Evolutionary conservation across 2,113 vertebrate species (phyloP).

Genomic region (Mastomys coucha): DNA sequence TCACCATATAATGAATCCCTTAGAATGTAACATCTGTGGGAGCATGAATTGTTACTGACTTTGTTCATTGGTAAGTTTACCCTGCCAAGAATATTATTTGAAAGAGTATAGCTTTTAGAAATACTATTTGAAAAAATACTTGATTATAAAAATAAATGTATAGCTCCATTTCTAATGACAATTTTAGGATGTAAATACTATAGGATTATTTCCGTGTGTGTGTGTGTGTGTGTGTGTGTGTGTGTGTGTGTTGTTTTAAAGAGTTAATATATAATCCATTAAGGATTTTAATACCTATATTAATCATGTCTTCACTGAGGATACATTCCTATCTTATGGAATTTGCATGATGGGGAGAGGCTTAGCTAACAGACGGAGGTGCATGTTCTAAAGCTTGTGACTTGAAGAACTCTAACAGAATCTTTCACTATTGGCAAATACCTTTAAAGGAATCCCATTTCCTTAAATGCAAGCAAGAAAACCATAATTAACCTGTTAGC

Average conservation of each 20-base stretch:
- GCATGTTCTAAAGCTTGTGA: neutral
- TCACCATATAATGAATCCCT: neutral
- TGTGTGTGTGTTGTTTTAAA: neutral
- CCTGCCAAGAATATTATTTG: neutral
- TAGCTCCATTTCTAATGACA: conserved; percentile 10
- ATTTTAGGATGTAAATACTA: neutral
- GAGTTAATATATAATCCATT: neutral
- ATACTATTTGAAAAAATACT: conserved; percentile 39
- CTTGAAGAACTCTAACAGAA: neutral
- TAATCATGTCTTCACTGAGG: neutral
- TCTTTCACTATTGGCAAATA: neutral
- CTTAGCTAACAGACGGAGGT: neutral
- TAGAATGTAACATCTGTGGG: neutral
- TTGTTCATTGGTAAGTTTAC: neutral
- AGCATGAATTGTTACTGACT: neutral
- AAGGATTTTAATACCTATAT: neutral
- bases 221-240: neutral
- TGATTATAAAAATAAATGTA: neutral
- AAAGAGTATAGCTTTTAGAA: neutral
- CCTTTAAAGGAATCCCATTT: neutral
- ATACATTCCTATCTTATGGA: neutral
- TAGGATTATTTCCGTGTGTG: neutral
- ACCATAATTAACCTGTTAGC: neutral
- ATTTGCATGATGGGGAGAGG: neutral
- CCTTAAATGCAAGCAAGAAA: conserved; percentile 45